phyloP scores from a whole-genome alignment of 2,888 invertebrate species.

The Serrognathus titanus region DNA sequence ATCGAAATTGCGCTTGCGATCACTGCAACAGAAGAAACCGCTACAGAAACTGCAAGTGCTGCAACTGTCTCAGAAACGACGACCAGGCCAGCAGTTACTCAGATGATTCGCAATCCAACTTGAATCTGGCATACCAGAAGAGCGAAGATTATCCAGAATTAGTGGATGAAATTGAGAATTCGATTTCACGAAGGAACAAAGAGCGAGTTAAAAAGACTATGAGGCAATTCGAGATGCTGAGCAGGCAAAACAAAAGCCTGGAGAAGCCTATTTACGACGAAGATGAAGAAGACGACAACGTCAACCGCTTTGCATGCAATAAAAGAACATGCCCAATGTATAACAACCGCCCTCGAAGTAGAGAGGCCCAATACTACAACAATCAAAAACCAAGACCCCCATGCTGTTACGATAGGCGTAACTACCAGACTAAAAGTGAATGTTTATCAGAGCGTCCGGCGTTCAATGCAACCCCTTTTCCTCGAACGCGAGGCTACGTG shows the following conservation, averaged over 20 bases:
- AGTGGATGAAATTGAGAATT: slow-evolving; percentile 44
- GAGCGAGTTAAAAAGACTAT: slow-evolving; percentile 42
- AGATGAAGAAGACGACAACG: slow-evolving; percentile 23
- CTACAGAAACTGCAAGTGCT: slow-evolving; percentile 19
- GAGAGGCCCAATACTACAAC: not conserved
- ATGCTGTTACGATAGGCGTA: slow-evolving; percentile 9
- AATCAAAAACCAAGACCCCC: not conserved
- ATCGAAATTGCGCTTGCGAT: slow-evolving; percentile 16
- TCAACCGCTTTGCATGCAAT: slow-evolving; percentile 5
- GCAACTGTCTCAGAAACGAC: slow-evolving; percentile 11
- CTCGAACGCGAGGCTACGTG: slow-evolving; percentile 26
- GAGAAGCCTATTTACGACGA: slow-evolving; percentile 39
- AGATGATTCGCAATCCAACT: slow-evolving; percentile 9
- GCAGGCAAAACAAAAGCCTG: slow-evolving; percentile 39
- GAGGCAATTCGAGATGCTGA: slow-evolving; percentile 43
- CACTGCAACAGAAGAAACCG: slow-evolving; percentile 13
- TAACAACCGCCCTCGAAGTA: slow-evolving; percentile 7
- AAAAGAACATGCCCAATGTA: slow-evolving; percentile 8
- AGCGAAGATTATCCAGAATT: slow-evolving; percentile 42
- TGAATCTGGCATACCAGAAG: slow-evolving; percentile 43
- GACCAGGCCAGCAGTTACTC: slow-evolving; percentile 14
- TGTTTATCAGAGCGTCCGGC: slow-evolving; percentile 19
- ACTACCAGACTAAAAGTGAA: slow-evolving; percentile 15
- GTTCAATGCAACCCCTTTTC: slow-evolving; percentile 21
- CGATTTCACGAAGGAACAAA: slow-evolving; percentile 41